Evolutionary conservation across 2,113 vertebrate genomes (phyloP), one percentile per base, ranked within the genome.

Genomic region (Pluvianellus socialis): DNA sequence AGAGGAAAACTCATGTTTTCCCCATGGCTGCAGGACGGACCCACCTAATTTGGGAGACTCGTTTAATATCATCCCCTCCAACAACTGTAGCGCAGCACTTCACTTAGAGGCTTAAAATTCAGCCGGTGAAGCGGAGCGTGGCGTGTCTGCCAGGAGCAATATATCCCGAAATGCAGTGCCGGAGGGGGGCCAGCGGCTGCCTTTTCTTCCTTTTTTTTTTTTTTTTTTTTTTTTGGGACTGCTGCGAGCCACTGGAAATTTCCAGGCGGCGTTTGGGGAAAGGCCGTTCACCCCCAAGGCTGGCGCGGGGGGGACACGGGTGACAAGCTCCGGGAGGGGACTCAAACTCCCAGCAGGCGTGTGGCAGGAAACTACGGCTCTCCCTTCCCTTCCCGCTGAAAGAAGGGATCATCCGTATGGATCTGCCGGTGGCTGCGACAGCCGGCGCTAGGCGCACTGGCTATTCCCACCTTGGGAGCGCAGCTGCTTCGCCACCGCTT

Each of bases 331-430:
- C 10, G 14, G 50, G 49, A 86, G 2, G 45, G 55, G 93, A 96
- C 96, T 97, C 93, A 15, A 96, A 77, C 53, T 97, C 96, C 96
- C 96, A 86, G 93, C 94, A 92, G 93, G 93, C 95, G 9, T 0
- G 5, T 21, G 76, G 91, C 86, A 94, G 96, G 94, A 96, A 97
- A 38, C 65, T 12, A 32, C 9, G 5, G 50, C 42, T 86, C 79
- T 53, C 22, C 42, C 89, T 92, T 88, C 76, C 90, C 71, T 74
- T 58, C 45, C 20, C 8, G 10, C 52, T 7, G 23, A 5, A 6
- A 9, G 3, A 20, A 18, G 6, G 62, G 65, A 12, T n/a, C 6
- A 4, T 27, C 6, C 5, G 38, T 4, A 30, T 21, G 4, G 4
- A n/a, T 35, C 32, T 21, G 63, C 53, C 6, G 6, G 47, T 1